Base-by-base conservation (phyloP, 2,888 invertebrate species). In the Ophonus ardosiacus region DNA sequence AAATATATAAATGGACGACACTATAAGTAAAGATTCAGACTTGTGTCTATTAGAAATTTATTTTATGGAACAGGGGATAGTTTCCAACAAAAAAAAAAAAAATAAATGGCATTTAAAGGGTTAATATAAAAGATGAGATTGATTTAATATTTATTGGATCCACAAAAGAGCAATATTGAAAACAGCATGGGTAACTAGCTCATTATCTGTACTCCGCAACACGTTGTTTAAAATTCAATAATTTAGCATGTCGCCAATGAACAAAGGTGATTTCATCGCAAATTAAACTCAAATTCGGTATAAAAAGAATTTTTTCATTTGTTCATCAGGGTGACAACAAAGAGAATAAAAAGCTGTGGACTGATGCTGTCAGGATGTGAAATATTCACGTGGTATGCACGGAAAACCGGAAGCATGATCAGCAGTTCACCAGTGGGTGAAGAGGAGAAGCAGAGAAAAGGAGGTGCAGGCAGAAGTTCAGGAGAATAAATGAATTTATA, bases 401-500 rank as follows among this genome's bases (percentile, higher is more conserved):
- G 31, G 31, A 31, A 31, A 31, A 5, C 31, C 5, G 1, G 6
- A 31, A 31, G 61, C 61, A 61, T 61, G 61, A 61, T 61, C 61
- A 61, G 61, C 21, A 51, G 43, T 51, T 51, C 43, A 31, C 31
- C 31, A 31, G 4, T n/a, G 13, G n/a, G n/a, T 31, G 31, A 5
- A 6, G 31, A 5, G 31, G 31, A 0, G 31, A 31, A 6, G 31
- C 3, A 4, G 68, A 13, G n/a, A 7, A 10, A 38, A 31, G 24
- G 10, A 68, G 21, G 68, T 0, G 24, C 71, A 71, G 71, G 13
- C 31, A 71, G 18, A 40, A 7, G 24, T 40, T 8, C 38, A 7
- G 15, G 10, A 38, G 24, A 76, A 76, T 56, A 76, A 76, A 76
- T 76, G 56, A 76, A 76, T 76, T 76, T 76, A 76, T 76, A 76